Conservation (phyloP, 1,140 invertebrate genomes). For the Rhynchophorus ferrugineus region DNA sequence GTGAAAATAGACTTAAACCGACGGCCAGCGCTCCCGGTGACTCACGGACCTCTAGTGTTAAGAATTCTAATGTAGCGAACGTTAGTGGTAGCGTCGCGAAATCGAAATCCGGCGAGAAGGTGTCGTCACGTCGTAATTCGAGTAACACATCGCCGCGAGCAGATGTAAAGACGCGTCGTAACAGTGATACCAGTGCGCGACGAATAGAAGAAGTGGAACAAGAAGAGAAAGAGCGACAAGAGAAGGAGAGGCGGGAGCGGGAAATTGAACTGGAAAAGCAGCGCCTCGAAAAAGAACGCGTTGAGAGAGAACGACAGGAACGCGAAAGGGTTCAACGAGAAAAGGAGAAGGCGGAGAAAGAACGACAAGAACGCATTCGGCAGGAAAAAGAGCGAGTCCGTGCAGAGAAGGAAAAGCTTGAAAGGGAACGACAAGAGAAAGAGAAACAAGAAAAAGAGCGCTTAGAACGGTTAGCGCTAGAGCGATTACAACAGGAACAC, state of each 20-base stretch:
- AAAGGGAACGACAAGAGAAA: conserved; percentile 39
- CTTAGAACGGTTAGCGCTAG: conserved; percentile 28
- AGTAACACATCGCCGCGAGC: conserved; percentile 30
- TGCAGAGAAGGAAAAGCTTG: conserved; percentile 36
- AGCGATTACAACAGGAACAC: conserved; percentile 32
- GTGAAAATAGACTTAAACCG: conserved; percentile 40
- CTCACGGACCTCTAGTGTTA: conserved; percentile 42
- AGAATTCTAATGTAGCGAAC: conserved; percentile 33
- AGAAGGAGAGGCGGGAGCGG: conserved; percentile 30
- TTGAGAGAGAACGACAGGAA: conserved; percentile 34
- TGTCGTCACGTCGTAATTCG: conserved; percentile 29
- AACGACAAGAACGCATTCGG: conserved; percentile 41
- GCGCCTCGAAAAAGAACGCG: conserved; percentile 33
- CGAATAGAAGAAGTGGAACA: conserved; percentile 31
- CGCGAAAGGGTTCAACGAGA: conserved; percentile 32
- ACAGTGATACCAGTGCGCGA: conserved; percentile 36
- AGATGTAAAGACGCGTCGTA: conserved; percentile 38
- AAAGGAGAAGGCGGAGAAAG: conserved; percentile 31
- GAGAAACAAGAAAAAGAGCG: conserved; percentile 37
- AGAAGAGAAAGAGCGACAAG: conserved; percentile 28
- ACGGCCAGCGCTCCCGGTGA: conserved; percentile 38
- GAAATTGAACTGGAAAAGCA: conserved; percentile 35
- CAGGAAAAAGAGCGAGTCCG: conserved; percentile 35
- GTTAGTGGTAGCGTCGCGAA: conserved; percentile 19
- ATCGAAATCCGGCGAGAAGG: conserved; percentile 28